phyloP scores from a whole-genome alignment of 2,113 vertebrate species.

The Silurus glanis region DNA sequence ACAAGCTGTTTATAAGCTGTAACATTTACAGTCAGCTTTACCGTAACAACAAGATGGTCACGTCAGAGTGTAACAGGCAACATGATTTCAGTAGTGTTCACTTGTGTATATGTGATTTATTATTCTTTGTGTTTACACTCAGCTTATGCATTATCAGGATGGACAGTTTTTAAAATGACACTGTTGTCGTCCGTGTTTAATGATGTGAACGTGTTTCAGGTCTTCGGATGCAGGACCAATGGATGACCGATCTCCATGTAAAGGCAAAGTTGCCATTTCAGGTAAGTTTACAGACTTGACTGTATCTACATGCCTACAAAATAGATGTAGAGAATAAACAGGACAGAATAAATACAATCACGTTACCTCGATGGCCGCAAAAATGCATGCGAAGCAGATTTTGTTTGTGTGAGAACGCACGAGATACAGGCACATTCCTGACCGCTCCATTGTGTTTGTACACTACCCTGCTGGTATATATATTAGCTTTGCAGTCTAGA shows the following conservation, averaged over 20 bases:
- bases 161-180: not conserved
- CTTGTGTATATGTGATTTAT: not conserved
- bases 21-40: not conserved
- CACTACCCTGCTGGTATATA: constrained; percentile 10
- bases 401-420: not conserved
- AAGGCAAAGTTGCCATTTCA: constrained; percentile 86
- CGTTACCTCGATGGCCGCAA: not conserved
- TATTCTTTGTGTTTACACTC: too few relatives aligned
- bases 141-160: not conserved
- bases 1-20: not conserved
- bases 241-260: constrained; percentile 81
- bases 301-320: too few relatives aligned
- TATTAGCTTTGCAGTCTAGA: constrained; percentile 12
- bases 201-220: constrained; percentile 57
- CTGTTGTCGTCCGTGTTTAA: not conserved
- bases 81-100: not conserved
- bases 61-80: not conserved
- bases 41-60: not conserved
- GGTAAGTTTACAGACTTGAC: constrained; percentile 63
- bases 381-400: not conserved
- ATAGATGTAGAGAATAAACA: too few relatives aligned
- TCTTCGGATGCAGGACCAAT: constrained; percentile 81
- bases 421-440: not conserved
- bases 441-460: constrained; percentile 7
- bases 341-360: not conserved